Evolutionary conservation across 2,113 vertebrate genomes (phyloP).

Genomic region (Alligator sinensis): DNA sequence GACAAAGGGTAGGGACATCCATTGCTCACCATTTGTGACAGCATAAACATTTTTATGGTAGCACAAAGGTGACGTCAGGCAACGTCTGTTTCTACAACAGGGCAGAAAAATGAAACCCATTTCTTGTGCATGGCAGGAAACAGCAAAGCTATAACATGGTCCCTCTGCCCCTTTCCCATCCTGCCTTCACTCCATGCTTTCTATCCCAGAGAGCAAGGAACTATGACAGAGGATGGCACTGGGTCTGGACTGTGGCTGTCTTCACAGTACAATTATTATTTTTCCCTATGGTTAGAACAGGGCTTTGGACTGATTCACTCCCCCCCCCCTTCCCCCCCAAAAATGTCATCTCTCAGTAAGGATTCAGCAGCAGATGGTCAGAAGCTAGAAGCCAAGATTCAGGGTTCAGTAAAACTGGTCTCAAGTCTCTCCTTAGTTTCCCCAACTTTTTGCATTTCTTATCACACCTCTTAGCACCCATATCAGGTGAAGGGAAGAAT

Average conservation of each 20-base stretch:
- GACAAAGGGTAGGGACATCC: too few relatives aligned
- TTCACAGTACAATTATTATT: background rate
- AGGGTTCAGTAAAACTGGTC: background rate
- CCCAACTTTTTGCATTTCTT: background rate
- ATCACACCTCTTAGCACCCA: background rate
- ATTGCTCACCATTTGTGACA: too few relatives aligned
- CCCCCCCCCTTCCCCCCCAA: background rate
- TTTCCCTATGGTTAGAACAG: background rate
- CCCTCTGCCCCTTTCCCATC: too few relatives aligned
- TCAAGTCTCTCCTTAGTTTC: background rate
- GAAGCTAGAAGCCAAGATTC: background rate
- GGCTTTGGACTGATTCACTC: background rate
- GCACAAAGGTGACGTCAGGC: too few relatives aligned
- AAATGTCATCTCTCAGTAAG: background rate
- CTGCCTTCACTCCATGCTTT: background rate
- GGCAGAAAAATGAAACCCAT: background rate
- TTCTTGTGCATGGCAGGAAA: background rate
- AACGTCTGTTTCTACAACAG: too few relatives aligned
- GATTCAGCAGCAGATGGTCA: background rate
- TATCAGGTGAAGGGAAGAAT: background rate
- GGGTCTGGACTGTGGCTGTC: background rate
- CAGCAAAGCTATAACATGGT: background rate
- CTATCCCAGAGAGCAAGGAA: background rate
- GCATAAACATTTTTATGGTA: too few relatives aligned
- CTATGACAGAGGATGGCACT: background rate